These are phyloP conservation scores for Drosophila pegasa DNA, from an alignment of 2,888 invertebrate genomes.

Conservation along the genomic window DNA sequence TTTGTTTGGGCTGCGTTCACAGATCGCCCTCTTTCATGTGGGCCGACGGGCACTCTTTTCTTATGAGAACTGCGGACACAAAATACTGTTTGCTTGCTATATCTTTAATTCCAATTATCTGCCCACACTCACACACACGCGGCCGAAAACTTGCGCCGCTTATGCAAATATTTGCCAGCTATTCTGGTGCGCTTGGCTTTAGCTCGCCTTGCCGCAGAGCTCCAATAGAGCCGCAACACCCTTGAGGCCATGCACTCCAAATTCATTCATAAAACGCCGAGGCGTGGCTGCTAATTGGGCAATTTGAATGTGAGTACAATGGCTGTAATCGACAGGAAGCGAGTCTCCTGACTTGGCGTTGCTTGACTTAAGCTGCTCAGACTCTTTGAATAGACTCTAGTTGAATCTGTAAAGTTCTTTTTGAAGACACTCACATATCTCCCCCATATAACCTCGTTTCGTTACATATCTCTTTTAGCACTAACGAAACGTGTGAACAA, in stretches of 20 bases:
- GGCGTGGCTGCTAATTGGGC: slow-evolving; percentile 39
- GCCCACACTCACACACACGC: slow-evolving; percentile 14
- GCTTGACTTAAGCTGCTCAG: not conserved
- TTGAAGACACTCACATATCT: not conserved
- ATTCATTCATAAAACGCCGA: slow-evolving; percentile 58
- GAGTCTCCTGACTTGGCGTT: not conserved
- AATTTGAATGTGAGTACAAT: slow-evolving; percentile 16
- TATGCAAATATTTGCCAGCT: slow-evolving; percentile 43
- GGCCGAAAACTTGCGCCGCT: slow-evolving; percentile 29
- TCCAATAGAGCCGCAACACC: slow-evolving; percentile 38
- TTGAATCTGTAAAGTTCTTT: not conserved
- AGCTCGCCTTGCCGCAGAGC: slow-evolving; percentile 11
- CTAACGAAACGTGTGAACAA: slow-evolving; percentile 62
- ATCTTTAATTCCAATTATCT: slow-evolving; percentile 77
- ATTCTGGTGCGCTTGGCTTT: slow-evolving; percentile 32
- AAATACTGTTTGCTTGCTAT: slow-evolving; percentile 42
- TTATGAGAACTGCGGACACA: slow-evolving; percentile 33
- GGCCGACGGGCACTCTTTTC: slow-evolving; percentile 30
- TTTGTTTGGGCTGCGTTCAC: slow-evolving; percentile 58
- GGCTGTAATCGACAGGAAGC: slow-evolving; percentile 13
- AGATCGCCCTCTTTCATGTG: slow-evolving; percentile 73
- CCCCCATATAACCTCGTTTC: not conserved
- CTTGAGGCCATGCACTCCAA: slow-evolving; percentile 40
- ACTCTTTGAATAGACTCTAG: not conserved
- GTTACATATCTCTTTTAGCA: slow-evolving; percentile 34